These are phyloP conservation scores for Percopsis omiscomaycus DNA, from an alignment of 2,797 vertebrate species.

Conservation along the genomic window DNA sequence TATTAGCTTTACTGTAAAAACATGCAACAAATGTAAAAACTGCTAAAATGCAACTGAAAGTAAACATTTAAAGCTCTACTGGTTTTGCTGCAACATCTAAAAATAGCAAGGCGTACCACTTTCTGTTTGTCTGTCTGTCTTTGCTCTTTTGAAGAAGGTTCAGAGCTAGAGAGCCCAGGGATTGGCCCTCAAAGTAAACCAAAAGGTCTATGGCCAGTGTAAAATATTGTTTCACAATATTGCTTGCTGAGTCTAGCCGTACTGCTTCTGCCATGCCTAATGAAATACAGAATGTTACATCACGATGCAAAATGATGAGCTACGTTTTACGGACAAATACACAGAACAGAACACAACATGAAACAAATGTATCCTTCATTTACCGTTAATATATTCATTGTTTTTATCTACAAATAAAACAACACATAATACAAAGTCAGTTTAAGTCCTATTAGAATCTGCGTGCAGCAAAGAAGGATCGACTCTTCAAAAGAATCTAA, in stretches of 20 bases:
- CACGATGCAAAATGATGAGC: too few relatives aligned
- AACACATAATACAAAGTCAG: too few relatives aligned
- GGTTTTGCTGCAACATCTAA: neutral
- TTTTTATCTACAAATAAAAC: neutral
- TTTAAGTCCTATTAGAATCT: too few relatives aligned
- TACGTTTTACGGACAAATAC: too few relatives aligned
- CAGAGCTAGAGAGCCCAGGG: neutral
- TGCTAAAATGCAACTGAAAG: too few relatives aligned
- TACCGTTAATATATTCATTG: neutral
- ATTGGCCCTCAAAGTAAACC: neutral
- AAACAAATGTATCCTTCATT: slow-evolving; percentile 4
- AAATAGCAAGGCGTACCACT: neutral
- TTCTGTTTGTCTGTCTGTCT: neutral
- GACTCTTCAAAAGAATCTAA: slow-evolving; percentile 19
- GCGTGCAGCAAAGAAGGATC: slow-evolving; percentile 6
- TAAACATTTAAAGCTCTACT: too few relatives aligned
- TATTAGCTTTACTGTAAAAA: too few relatives aligned
- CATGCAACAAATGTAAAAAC: too few relatives aligned
- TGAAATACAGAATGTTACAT: too few relatives aligned
- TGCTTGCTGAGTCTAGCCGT: too few relatives aligned
- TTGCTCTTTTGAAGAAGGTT: neutral
- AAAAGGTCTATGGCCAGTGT: neutral
- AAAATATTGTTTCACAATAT: neutral
- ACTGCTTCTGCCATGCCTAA: neutral
- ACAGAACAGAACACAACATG: too few relatives aligned